A percentile compares a stretch with the other conserved stretches of the same genome.
These are phyloP conservation scores for Syrphus vitripennis DNA, from an alignment of 2,888 invertebrate species.

Conservation along the genomic window DNA sequence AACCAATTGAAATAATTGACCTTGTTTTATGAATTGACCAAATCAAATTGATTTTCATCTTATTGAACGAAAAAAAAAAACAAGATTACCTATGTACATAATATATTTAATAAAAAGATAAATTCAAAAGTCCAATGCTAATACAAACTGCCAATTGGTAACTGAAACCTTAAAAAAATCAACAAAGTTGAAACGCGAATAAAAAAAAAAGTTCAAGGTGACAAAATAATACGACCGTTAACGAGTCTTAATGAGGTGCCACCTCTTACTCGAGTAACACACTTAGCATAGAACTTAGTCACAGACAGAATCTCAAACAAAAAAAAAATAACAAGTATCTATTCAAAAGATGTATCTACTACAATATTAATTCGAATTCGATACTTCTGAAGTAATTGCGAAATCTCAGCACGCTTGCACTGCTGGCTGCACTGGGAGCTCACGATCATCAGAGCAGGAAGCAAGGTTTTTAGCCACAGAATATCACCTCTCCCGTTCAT, in stretches of 20 bases:
- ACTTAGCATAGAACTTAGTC: neutral
- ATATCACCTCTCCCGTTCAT: neutral
- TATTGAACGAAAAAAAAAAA: neutral
- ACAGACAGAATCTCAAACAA: neutral
- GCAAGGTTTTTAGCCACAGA: slow-evolving; percentile 15
- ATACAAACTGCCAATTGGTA: neutral
- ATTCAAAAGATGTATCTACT: neutral
- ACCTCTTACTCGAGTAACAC: slow-evolving; percentile 15
- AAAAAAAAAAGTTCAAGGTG: slow-evolving; percentile 47
- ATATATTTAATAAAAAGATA: neutral
- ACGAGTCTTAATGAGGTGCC: slow-evolving; percentile 47
- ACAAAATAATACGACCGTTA: slow-evolving; percentile 35
- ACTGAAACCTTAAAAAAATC: slow-evolving; percentile 4
- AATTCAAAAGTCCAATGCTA: neutral
- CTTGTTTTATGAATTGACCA: slow-evolving; percentile 46
- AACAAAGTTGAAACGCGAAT: slow-evolving; percentile 11
- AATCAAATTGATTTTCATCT: slow-evolving; percentile 20
- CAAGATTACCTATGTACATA: no score
- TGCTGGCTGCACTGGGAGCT: neutral
- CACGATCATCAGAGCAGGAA: slow-evolving; percentile 58
- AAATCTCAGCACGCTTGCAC: neutral
- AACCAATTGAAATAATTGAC: slow-evolving; percentile 37
- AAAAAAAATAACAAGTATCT: neutral
- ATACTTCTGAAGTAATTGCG: slow-evolving; percentile 9
- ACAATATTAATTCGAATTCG: slow-evolving; percentile 4